phyloP scores from a whole-genome alignment of 53 echinoderm and acorn worm species.

The Stichopus horrens region DNA sequence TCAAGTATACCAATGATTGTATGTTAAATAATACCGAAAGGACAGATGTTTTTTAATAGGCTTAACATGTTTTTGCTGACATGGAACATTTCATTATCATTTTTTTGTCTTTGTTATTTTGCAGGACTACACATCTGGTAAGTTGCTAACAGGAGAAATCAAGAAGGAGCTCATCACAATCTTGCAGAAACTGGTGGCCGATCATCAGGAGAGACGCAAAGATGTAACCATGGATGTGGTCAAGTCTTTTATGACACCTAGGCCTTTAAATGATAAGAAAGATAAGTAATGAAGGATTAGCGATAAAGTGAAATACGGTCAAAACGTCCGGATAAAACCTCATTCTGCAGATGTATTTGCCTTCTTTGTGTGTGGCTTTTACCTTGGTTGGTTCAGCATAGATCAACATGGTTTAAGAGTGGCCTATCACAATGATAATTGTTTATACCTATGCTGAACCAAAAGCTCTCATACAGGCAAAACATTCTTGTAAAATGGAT shows the following conservation, averaged over 20 bases:
- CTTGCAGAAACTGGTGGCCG: slow-evolving; percentile 71
- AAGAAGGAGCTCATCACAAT: slow-evolving; percentile 95
- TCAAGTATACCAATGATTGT: too few species aligned
- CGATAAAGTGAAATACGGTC: not conserved
- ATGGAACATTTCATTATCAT: not conserved
- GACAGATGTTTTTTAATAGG: too few species aligned
- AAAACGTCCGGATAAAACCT: not conserved
- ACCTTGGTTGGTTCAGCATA: too few species aligned
- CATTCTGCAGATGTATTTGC: not conserved
- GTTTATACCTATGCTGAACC: too few species aligned
- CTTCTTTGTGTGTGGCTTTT: not conserved
- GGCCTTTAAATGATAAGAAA: slow-evolving; percentile 61
- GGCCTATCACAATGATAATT: too few species aligned
- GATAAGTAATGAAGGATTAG: not conserved
- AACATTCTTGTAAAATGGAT: too few species aligned
- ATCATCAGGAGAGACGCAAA: slow-evolving; percentile 85
- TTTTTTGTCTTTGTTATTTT: not conserved
- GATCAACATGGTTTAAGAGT: too few species aligned
- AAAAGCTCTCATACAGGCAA: too few species aligned
- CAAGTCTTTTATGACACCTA: slow-evolving; percentile 84
- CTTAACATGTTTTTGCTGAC: too few species aligned
- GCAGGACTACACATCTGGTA: slow-evolving; percentile 90
- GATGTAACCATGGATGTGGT: slow-evolving; percentile 76
- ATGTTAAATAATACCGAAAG: too few species aligned
- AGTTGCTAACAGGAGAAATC: slow-evolving; percentile 87